phyloP scores from a whole-genome alignment of 2,888 invertebrate genomes.

The Chesias legatella region DNA sequence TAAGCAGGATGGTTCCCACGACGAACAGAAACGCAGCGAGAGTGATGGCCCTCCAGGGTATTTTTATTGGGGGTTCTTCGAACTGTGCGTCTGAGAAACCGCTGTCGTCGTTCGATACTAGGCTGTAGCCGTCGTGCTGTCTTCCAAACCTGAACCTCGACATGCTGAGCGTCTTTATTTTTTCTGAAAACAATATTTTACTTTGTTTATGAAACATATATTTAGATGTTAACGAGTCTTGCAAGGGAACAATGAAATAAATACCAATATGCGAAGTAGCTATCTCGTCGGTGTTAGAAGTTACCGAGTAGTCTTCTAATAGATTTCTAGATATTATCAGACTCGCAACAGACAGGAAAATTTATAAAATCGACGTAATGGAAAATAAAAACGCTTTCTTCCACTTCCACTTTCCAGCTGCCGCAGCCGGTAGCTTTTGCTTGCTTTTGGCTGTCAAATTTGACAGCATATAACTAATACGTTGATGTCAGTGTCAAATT shows the following conservation, averaged over 20 bases:
- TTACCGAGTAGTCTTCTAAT: too few relatives aligned
- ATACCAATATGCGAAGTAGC: background rate
- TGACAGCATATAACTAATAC: too few relatives aligned
- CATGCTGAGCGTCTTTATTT: conserved; percentile 63
- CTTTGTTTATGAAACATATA: too few relatives aligned
- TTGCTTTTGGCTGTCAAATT: background rate
- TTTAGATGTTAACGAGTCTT: too few relatives aligned
- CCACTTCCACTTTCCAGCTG: too few relatives aligned
- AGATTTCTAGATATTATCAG: too few relatives aligned
- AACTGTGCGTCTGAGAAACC: conserved; percentile 87
- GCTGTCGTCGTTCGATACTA: conserved; percentile 78
- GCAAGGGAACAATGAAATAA: too few relatives aligned
- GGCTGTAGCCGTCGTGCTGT: conserved; percentile 83
- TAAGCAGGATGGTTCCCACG: conserved; percentile 87
- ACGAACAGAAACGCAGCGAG: conserved; percentile 88
- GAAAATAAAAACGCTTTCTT: too few relatives aligned
- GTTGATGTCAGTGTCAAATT: too few relatives aligned
- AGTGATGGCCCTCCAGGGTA: conserved; percentile 92
- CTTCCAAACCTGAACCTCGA: conserved; percentile 81
- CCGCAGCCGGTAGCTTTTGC: too few relatives aligned
- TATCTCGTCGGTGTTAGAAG: background rate
- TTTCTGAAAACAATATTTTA: conserved; percentile 39
- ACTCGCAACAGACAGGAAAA: too few relatives aligned
- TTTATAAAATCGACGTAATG: too few relatives aligned
- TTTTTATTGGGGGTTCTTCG: conserved; percentile 82